Base-by-base conservation (phyloP, 1,140 invertebrate genomes). In the Habropoda laboriosa region DNA sequence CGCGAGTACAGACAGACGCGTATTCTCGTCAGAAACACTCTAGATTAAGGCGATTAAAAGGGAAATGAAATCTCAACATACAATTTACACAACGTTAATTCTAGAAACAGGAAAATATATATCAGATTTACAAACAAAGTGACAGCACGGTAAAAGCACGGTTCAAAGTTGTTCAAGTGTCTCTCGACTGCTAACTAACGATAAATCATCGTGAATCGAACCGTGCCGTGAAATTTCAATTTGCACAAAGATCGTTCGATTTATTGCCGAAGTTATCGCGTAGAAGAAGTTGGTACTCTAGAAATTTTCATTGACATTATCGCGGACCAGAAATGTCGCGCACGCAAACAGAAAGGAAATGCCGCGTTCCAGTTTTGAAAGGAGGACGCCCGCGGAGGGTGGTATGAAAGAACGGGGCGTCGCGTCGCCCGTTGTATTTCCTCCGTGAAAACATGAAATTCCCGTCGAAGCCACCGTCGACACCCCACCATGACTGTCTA, bases 371-470 rank as follows among this genome's bases (percentile, higher is more conserved):
- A 58, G 32, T 78, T n/a, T 60, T 7, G 2, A n/a, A 30, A 35
- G 16, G 13, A 27, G 30, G 35, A 42, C 16, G 7, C 27, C 45
- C 24, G 13, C n/a, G 7, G 12, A 3, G 30, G 12, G 1, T 8
- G n/a, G 21, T 16, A 27, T 21, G 27, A 51, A 57, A 35, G 24
- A 21, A 32, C 35, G 35, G 18, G 21, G 35, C 42, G n/a, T 24
- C 32, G 42, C 57, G 57, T 42, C 40, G 32, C 24, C n/a, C n/a
- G n/a, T n/a, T n/a, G n/a, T n/a, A 16, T 58, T 16, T 66, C 10
- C 27, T 18, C 40, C 61, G n/a, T 21, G 47, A 30, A 32, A 70
- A 40, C 66, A 40, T 78, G 42, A 49, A 70, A 71, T 60, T 60
- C 24, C 21, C 21, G 55, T 32, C 16, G 49, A 78, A 78, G 49